These are phyloP conservation scores for Grammomys surdaster DNA, from an alignment of 2,113 vertebrate species.

Conservation along the genomic window DNA sequence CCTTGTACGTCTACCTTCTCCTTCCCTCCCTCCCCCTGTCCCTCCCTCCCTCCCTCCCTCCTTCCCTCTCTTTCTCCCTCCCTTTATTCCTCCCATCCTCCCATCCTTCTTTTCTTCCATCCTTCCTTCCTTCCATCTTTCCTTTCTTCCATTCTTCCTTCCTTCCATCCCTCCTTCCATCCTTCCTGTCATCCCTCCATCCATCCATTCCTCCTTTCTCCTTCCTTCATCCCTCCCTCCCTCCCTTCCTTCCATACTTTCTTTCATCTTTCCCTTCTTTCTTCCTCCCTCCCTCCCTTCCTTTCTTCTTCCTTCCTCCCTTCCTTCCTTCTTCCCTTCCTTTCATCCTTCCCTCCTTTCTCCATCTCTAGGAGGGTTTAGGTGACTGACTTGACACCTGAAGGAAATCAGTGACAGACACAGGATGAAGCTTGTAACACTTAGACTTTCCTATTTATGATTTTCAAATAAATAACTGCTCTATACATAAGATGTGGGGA, in stretches of 20 bases:
- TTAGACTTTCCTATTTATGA: not conserved
- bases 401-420: not conserved
- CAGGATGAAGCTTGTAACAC: not conserved
- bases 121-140: not conserved
- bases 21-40: not conserved
- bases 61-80: not conserved
- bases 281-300: not conserved
- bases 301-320: not conserved
- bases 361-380: not conserved
- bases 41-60: too few species aligned
- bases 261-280: too few species aligned
- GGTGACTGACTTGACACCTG: not conserved
- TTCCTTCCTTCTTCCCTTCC: rapidly evolving
- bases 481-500: too few species aligned
- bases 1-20: not conserved
- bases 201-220: not conserved
- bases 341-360: not conserved
- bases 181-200: too few species aligned
- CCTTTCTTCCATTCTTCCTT: not conserved
- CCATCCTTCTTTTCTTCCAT: rapidly evolving
- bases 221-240: not conserved
- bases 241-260: rapidly evolving
- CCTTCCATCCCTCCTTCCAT: too few species aligned
- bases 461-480: not conserved
- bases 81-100: not conserved